phyloP scores from a whole-genome alignment of 1,140 invertebrate genomes.

The Thalassaphorura encarpata region DNA sequence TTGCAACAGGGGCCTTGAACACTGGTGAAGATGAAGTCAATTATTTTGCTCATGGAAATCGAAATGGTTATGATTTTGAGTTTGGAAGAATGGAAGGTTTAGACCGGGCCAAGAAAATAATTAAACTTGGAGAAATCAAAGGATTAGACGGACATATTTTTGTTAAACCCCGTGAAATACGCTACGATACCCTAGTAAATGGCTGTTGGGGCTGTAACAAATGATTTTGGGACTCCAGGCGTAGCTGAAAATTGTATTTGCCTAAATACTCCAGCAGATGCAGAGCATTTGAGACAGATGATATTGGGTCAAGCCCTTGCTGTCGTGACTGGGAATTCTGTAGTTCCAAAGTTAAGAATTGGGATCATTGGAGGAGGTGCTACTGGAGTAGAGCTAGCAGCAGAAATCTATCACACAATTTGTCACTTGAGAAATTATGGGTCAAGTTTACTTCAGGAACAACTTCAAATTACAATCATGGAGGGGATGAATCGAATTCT shows the following conservation, averaged over 20 bases:
- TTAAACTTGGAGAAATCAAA: slow-evolving; percentile 3
- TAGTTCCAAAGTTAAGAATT: slow-evolving; percentile 17
- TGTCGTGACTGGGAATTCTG: slow-evolving; percentile 13
- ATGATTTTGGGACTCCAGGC: slow-evolving; percentile 16
- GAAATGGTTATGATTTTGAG: slow-evolving; percentile 8
- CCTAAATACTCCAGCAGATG: slow-evolving; percentile 11
- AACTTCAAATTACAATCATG: slow-evolving; percentile 21
- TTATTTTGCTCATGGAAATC: slow-evolving; percentile 20
- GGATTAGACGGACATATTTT: neutral
- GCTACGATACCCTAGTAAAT: slow-evolving; percentile 16
- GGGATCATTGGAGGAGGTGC: slow-evolving; percentile 11
- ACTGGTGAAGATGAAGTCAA: slow-evolving; percentile 26
- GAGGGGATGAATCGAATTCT: slow-evolving; percentile 13
- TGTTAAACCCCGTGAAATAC: neutral
- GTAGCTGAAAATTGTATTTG: slow-evolving; percentile 12
- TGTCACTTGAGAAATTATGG: slow-evolving; percentile 17
- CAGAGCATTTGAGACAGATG: slow-evolving; percentile 11
- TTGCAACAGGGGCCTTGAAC: slow-evolving; percentile 20
- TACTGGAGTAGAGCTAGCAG: slow-evolving; percentile 13
- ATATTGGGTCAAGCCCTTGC: slow-evolving; percentile 15
- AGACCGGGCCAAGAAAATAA: neutral
- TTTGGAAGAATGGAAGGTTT: slow-evolving; percentile 15
- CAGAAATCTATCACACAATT: slow-evolving; percentile 21
- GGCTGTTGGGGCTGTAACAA: slow-evolving; percentile 9
- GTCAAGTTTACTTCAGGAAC: slow-evolving; percentile 14